A percentile compares a stretch with the other conserved stretches of the same genome.
These are phyloP conservation scores for Ectobius pallidus DNA, from an alignment of 2,888 invertebrate species.

Conservation along the genomic window DNA sequence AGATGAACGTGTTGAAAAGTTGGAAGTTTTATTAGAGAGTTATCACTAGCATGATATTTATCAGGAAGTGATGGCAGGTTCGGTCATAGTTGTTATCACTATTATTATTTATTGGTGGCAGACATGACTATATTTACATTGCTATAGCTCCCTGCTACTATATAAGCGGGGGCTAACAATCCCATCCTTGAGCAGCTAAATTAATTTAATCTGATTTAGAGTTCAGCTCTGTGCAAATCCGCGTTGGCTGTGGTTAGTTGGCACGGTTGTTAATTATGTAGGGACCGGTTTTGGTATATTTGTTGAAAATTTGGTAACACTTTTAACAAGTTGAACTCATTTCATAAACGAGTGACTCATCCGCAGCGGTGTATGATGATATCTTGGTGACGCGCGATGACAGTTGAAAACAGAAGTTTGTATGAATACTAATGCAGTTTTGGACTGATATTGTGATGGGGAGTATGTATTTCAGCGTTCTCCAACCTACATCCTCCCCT, in stretches of 20 bases:
- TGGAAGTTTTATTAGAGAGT: too few species aligned
- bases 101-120: too few species aligned
- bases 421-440: slow-evolving; percentile 17
- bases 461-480: slow-evolving; percentile 2
- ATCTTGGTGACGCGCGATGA: background rate
- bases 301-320: slow-evolving; percentile 7
- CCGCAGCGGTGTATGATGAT: background rate
- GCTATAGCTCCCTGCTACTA: too few species aligned
- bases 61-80: too few species aligned
- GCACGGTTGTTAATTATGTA: slow-evolving; percentile 4
- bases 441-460: slow-evolving; percentile 7
- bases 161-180: background rate
- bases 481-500: too few species aligned
- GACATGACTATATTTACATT: too few species aligned
- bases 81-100: too few species aligned
- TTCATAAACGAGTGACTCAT: slow-evolving; percentile 6
- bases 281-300: background rate
- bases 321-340: slow-evolving; percentile 19
- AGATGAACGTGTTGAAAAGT: too few species aligned
- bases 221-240: background rate
- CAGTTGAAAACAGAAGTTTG: slow-evolving; percentile 18
- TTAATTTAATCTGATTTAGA: slow-evolving; percentile 13
- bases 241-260: too few species aligned
- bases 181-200: background rate
- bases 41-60: too few species aligned